Percentiles rank a stretch among this genome's conserved stretches.
Conservation (phyloP, 2,113 vertebrate species). For the Atractosteus spatula region DNA sequence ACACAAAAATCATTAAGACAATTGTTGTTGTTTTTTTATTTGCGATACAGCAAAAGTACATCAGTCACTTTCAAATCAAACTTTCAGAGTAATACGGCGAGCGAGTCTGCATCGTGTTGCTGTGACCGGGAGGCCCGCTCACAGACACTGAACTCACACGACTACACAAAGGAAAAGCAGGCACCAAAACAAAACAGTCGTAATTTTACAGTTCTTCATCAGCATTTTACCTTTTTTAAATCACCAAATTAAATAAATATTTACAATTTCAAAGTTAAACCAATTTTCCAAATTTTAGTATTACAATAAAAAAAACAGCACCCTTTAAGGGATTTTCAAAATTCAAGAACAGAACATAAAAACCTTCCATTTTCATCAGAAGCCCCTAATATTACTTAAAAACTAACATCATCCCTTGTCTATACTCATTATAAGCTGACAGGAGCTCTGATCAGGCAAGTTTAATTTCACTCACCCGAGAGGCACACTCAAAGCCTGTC, state of each 20-base stretch:
- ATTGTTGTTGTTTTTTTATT: constrained; percentile 54
- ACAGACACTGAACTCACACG: not conserved
- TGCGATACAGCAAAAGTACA: constrained; percentile 44
- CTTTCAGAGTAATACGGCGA: constrained; percentile 31
- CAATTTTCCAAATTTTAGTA: constrained; percentile 25
- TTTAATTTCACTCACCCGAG: constrained; percentile 3
- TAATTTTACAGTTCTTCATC: constrained; percentile 42
- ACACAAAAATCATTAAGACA: not conserved
- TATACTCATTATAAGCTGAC: not conserved
- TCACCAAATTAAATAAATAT: constrained; percentile 49
- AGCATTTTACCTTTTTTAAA: constrained; percentile 27
- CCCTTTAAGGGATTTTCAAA: not conserved
- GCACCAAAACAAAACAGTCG: constrained; percentile 40
- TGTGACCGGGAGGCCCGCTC: constrained; percentile 5
- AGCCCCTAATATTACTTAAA: constrained; percentile 13
- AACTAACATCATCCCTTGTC: not conserved
- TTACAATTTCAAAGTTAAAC: constrained; percentile 48
- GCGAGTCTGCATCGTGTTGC: constrained; percentile 13
- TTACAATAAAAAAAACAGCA: constrained; percentile 31
- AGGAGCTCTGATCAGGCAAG: not conserved
- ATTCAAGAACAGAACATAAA: not conserved
- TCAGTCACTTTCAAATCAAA: constrained; percentile 42
- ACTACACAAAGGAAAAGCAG: constrained; percentile 4
- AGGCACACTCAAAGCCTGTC: constrained; percentile 32
- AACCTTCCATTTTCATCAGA: not conserved